phyloP scores from a whole-genome alignment of 1,140 invertebrate genomes.

The Heterodera schachtii region DNA sequence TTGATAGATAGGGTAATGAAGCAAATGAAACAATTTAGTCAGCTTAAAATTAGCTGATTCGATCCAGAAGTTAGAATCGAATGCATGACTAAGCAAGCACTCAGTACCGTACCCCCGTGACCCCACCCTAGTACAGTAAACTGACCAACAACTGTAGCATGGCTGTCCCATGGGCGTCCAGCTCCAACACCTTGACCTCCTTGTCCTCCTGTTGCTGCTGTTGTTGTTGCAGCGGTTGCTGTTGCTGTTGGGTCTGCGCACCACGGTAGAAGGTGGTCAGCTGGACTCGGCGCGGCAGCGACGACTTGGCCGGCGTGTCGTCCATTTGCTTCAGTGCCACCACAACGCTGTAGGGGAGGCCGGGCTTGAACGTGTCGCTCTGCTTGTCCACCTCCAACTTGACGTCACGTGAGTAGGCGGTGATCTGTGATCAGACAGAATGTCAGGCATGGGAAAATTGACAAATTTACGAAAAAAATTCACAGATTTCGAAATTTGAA shows the following conservation, averaged over 20 bases:
- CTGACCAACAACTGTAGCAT: constrained; percentile 44
- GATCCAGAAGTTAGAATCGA: no score
- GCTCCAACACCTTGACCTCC: constrained; percentile 57
- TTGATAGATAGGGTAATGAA: no score
- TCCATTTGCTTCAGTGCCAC: constrained; percentile 70
- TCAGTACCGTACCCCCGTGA: no score
- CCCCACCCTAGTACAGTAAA: no score
- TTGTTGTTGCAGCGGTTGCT: not conserved
- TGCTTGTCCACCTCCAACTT: constrained; percentile 81
- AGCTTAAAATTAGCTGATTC: no score
- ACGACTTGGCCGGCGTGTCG: constrained; percentile 60
- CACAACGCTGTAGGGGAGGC: constrained; percentile 79
- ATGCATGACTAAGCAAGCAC: no score
- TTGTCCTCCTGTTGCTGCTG: constrained; percentile 60
- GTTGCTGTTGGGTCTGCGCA: constrained; percentile 36
- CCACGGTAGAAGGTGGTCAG: constrained; percentile 63
- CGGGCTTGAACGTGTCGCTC: constrained; percentile 83
- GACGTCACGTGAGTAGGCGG: constrained; percentile 77
- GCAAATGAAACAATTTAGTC: no score
- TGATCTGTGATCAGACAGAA: constrained; percentile 39
- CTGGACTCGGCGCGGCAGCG: constrained; percentile 59
- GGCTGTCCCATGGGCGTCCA: constrained; percentile 63
- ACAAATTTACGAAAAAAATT: no score
- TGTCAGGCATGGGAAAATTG: no score
- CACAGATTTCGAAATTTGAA: no score